A percentile compares a stretch with the other conserved stretches of the same genome.
phyloP scores from a whole-genome alignment of 2,113 vertebrate species.

The Montifringilla adamsi region DNA sequence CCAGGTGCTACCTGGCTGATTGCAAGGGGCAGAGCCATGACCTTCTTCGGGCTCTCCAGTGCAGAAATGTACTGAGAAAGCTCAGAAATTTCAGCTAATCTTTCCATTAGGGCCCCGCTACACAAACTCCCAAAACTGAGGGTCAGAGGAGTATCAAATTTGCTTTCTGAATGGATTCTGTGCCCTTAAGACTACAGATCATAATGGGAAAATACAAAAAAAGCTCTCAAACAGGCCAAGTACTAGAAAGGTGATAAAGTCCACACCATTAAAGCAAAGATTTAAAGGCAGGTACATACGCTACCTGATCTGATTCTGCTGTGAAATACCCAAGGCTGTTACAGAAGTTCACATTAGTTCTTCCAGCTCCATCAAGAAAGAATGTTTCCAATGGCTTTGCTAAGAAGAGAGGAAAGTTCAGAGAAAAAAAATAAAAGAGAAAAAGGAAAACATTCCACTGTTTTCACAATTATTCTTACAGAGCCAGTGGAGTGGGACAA shows the following conservation, averaged over 20 bases:
- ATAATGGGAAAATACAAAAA: neutral
- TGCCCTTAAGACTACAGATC: neutral
- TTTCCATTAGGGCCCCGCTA: neutral
- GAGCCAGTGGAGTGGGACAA: neutral
- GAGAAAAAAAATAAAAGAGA: neutral
- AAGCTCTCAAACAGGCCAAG: neutral
- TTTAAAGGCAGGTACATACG: neutral
- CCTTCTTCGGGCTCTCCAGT: neutral
- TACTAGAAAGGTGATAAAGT: neutral
- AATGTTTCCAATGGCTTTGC: neutral
- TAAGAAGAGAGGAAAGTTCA: neutral
- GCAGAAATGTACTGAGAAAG: neutral
- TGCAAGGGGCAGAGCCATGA: neutral
- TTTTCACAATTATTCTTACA: neutral
- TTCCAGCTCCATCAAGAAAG: neutral
- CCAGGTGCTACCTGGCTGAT: too few species aligned
- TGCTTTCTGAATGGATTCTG: constrained; percentile 27
- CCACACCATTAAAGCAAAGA: neutral
- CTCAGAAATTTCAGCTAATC: neutral
- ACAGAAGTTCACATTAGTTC: neutral
- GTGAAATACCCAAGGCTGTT: neutral
- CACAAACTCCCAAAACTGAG: neutral
- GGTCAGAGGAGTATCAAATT: neutral
- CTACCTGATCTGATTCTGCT: neutral
- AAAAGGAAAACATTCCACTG: neutral